Percentiles rank a stretch among this genome's conserved stretches.
These are phyloP conservation scores for Brotula barbata DNA, from an alignment of 2,797 vertebrate species.

Conservation along the genomic window DNA sequence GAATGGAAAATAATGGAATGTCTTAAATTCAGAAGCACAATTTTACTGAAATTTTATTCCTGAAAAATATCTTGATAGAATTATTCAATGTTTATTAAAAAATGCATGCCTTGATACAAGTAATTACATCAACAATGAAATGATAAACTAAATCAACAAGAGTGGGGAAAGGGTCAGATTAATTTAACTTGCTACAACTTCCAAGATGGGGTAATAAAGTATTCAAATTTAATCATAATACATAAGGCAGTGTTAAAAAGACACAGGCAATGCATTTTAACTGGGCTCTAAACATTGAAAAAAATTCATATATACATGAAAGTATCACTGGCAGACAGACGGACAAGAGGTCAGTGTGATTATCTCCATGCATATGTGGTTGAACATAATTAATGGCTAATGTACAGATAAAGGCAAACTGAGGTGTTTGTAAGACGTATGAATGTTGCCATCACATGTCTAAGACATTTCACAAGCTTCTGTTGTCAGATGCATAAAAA, in stretches of 20 bases:
- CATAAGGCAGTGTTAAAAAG: constrained; percentile 72
- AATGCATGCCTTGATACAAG: constrained; percentile 62
- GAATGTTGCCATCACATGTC: constrained; percentile 17
- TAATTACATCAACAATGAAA: constrained; percentile 65
- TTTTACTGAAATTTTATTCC: not conserved
- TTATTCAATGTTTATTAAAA: constrained; percentile 74
- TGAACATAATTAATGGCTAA: constrained; percentile 18
- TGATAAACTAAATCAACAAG: constrained; percentile 53
- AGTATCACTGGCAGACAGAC: constrained; percentile 9
- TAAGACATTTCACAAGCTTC: constrained; percentile 18
- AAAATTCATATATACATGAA: constrained; percentile 6
- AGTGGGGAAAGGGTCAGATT: constrained; percentile 40
- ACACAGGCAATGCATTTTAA: constrained; percentile 62
- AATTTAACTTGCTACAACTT: constrained; percentile 40
- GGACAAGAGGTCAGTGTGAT: constrained; percentile 14
- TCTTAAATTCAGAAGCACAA: no score
- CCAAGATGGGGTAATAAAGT: constrained; percentile 8
- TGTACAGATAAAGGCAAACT: constrained; percentile 16
- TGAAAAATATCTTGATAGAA: constrained; percentile 19
- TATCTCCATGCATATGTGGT: constrained; percentile 37
- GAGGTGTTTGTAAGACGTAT: constrained; percentile 3
- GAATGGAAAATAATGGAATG: no score
- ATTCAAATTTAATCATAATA: constrained; percentile 35
- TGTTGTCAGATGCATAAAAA: constrained; percentile 37
- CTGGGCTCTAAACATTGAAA: constrained; percentile 2